phyloP scores from a whole-genome alignment of 2,888 invertebrate genomes.

The Agrochola circellaris region DNA sequence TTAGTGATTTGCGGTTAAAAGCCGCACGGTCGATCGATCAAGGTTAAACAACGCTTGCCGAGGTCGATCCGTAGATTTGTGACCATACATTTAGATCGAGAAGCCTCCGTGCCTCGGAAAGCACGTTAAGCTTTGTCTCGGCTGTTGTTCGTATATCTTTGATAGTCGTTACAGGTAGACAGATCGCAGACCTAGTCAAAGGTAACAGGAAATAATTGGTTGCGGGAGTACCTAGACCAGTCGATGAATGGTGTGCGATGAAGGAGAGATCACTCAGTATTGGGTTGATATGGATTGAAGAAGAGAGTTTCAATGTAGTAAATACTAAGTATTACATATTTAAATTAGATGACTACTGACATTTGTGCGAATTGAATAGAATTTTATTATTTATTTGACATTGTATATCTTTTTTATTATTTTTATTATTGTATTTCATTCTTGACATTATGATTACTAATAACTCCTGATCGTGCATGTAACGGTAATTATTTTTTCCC shows the following conservation, averaged over 20 bases:
- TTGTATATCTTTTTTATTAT: too few relatives aligned
- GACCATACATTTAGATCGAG: background rate
- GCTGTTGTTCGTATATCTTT: background rate
- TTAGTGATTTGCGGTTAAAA: conserved; percentile 18
- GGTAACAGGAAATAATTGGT: background rate
- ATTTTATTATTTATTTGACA: too few relatives aligned
- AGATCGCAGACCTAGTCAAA: too few relatives aligned
- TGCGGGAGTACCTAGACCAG: background rate
- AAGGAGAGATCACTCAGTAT: background rate
- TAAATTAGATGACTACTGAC: too few relatives aligned
- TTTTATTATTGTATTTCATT: too few relatives aligned
- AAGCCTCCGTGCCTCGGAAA: background rate
- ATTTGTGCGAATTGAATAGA: too few relatives aligned
- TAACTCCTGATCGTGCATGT: too few relatives aligned
- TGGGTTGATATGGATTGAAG: background rate
- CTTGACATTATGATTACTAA: too few relatives aligned
- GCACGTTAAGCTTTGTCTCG: background rate
- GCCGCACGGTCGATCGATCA: background rate
- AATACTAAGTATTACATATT: too few relatives aligned
- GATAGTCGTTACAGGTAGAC: background rate
- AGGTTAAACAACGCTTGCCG: background rate
- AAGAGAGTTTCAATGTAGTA: background rate
- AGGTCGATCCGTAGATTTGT: background rate
- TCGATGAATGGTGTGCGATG: background rate
- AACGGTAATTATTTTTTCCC: too few relatives aligned